These are phyloP conservation scores for Drosophila oshimai DNA, from an alignment of 1,140 invertebrate genomes.

Conservation along the genomic window DNA sequence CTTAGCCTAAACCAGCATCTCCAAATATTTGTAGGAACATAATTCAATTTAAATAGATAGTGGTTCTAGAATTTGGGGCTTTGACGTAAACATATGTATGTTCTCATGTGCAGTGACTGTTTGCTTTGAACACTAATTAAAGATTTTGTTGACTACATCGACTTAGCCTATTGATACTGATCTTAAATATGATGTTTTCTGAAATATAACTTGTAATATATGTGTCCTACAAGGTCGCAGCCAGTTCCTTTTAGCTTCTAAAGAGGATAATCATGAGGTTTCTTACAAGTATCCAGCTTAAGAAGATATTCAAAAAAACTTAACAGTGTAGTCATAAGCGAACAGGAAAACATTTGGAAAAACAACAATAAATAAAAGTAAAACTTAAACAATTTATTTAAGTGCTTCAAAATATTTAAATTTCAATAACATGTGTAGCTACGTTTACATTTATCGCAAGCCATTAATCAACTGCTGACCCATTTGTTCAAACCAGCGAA, in stretches of 20 bases:
- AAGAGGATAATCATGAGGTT: no score
- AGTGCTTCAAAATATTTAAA: background rate
- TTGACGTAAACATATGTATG: no score
- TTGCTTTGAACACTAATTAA: no score
- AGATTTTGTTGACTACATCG: no score
- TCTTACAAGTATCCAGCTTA: no score
- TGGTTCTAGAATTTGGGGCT: background rate
- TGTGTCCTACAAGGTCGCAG: no score
- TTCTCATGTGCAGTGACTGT: background rate
- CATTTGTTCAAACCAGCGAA: conserved; percentile 25
- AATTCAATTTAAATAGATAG: background rate
- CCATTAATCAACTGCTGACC: conserved; percentile 51
- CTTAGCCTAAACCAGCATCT: conserved; percentile 2
- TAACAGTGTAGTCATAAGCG: no score
- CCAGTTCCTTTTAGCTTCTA: no score
- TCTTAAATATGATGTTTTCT: no score
- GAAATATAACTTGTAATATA: no score
- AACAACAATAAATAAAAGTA: background rate
- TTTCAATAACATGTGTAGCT: background rate
- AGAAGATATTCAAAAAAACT: no score
- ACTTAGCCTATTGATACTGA: no score
- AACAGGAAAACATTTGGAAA: background rate
- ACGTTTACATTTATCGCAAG: conserved; percentile 3
- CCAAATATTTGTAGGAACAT: background rate
- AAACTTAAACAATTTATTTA: background rate